These are phyloP conservation scores for Periophthalmus modestus DNA, from an alignment of 2,113 vertebrate species.

Conservation along the genomic window DNA sequence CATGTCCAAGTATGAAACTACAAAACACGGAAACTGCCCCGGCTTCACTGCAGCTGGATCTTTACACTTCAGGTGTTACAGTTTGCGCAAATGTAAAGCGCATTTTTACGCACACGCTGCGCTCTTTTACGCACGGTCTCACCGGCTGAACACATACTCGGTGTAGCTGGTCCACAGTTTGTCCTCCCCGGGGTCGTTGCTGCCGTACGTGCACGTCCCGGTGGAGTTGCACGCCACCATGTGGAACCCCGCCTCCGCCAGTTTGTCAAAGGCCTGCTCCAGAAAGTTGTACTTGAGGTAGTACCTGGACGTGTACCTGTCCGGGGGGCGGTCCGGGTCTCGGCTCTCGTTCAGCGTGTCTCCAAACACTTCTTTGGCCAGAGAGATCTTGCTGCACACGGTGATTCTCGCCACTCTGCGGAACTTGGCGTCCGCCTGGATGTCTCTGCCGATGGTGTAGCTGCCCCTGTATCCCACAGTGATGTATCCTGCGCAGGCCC, in stretches of 20 bases:
- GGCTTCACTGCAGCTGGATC: background rate
- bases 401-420: slow-evolving; percentile 93
- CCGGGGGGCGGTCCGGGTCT: slow-evolving; percentile 92
- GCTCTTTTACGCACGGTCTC: too few relatives aligned
- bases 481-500: slow-evolving; percentile 85
- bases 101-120: background rate
- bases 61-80: background rate
- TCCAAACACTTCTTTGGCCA: slow-evolving; percentile 96
- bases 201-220: slow-evolving; percentile 91
- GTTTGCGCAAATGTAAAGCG: background rate
- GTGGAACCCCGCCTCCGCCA: slow-evolving; percentile 91
- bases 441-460: slow-evolving; percentile 94
- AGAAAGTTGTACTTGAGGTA: slow-evolving; percentile 99
- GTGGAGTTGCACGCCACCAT: slow-evolving; percentile 98
- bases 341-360: slow-evolving; percentile 97
- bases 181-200: slow-evolving; percentile 90
- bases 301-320: slow-evolving; percentile 96
- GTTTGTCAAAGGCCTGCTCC: slow-evolving; percentile 96
- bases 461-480: slow-evolving; percentile 94
- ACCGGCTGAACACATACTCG: slow-evolving; percentile 92
- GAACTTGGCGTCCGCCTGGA: slow-evolving; percentile 94
- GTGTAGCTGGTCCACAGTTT: slow-evolving; percentile 99
- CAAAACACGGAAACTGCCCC: background rate
- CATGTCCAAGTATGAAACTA: background rate
- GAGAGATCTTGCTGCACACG: slow-evolving; percentile 92